Base-by-base conservation (phyloP, 2,797 vertebrate genomes). In the Apogon hyalosoma region DNA sequence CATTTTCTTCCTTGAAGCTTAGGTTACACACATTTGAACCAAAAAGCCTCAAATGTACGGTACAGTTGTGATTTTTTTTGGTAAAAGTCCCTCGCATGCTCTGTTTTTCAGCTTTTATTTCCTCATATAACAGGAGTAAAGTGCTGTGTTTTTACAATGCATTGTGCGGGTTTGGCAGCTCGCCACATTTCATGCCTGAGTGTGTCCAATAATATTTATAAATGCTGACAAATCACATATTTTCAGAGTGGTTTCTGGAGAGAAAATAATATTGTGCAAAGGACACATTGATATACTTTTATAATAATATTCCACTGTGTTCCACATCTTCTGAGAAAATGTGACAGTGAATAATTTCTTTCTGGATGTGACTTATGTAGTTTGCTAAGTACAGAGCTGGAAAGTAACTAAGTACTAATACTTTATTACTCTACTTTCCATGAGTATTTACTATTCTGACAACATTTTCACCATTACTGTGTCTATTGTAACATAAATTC, bases 211-310 rank as follows among this genome's bases (percentile, higher is more conserved):
- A 58, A 78, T 82, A 82, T 82, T 70, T 61, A 62, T 31, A 11
- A 67, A 69, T 16, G 70, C 78, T 80, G 79, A 79, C 54, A 55
- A 64, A 76, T 74, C 50, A 53, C 79, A 81, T 82, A 79, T 72
- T 84, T 77, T 55, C 58, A 39, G 69, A 58, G 68, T 12, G 28
- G 58, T 57, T 70, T 82, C 59, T 72, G 55, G 11, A 65, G 53
- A 28, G 63, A 63, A 75, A 69, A 54, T 4, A 61, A 14, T 61
- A 21, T 2, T 18, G 38, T 42, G 50, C 33, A 50, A 28, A 65
- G 52, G 52, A 39, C 3, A 16, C 61, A 24, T 15, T 0, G 6
- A 47, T 39, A 43, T 43, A 21, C 48, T 62, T 68, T 40, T 11
- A 14, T 13, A 53, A 15, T 31, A 50, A 33, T 31, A n/a, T 28